Evolutionary conservation across 2,797 vertebrate genomes (phyloP).

Genomic region (Mus minutoides): DNA sequence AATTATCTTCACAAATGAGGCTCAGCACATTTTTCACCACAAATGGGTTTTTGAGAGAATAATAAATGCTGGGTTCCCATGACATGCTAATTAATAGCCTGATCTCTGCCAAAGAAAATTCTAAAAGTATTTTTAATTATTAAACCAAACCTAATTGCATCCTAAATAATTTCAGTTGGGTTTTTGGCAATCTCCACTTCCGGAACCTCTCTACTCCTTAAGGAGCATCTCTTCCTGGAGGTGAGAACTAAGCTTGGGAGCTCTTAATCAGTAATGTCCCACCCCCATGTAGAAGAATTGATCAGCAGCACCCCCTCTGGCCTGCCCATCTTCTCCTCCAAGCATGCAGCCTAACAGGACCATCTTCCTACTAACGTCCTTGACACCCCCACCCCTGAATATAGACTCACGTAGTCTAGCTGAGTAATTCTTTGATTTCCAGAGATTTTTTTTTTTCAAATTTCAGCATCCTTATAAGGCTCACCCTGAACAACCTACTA

Average conservation of each 20-base stretch:
- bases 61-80: constrained; percentile 79
- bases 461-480: background rate
- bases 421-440: background rate
- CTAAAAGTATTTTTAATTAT: constrained; percentile 80
- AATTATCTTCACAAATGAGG: constrained; percentile 79
- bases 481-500: background rate
- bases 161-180: constrained; percentile 74
- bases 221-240: background rate
- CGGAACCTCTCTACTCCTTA: constrained; percentile 61
- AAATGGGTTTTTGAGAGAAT: constrained; percentile 81
- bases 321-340: background rate
- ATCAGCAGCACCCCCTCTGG: background rate
- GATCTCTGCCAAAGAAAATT: constrained; percentile 77
- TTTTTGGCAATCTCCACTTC: constrained; percentile 63
- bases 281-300: background rate
- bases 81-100: constrained; percentile 80
- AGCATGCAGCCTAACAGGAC: background rate
- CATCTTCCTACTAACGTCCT: too few relatives aligned
- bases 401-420: background rate
- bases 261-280: background rate
- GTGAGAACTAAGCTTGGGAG: background rate
- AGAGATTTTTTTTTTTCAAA: constrained; percentile 33
- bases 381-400: background rate
- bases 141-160: constrained; percentile 79
- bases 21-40: constrained; percentile 75